Evolutionary conservation across 2,888 invertebrate genomes (phyloP).

Genomic region (Lacanobia oleracea): DNA sequence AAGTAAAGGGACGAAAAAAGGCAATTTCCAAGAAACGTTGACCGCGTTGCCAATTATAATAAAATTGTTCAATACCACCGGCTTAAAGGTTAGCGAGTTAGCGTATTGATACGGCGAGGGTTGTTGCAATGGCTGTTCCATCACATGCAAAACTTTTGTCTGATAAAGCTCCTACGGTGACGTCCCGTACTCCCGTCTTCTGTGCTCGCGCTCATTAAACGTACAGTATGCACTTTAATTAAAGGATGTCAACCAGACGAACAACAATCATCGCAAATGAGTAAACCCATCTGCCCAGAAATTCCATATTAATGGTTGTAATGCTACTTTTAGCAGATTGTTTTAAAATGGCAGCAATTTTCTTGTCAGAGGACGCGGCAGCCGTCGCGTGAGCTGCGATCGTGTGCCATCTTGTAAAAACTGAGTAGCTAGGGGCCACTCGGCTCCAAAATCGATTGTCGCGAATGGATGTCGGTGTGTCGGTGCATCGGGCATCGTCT

Average conservation of each 20-base stretch:
- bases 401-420: constrained; percentile 61
- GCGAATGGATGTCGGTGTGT: constrained; percentile 74
- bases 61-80: constrained; percentile 87
- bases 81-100: constrained; percentile 84
- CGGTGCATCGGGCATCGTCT: constrained; percentile 64
- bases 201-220: constrained; percentile 36
- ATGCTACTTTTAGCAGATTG: constrained; percentile 53
- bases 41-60: constrained; percentile 88
- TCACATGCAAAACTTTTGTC: constrained; percentile 49
- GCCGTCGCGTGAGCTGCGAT: constrained; percentile 53
- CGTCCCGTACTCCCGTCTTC: neutral
- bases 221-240: constrained; percentile 51
- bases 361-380: constrained; percentile 56
- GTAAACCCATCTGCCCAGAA: constrained; percentile 45
- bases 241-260: constrained; percentile 51
- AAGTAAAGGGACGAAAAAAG: constrained; percentile 84
- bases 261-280: constrained; percentile 44
- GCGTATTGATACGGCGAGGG: constrained; percentile 71
- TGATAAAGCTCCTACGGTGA: constrained; percentile 1
- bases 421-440: constrained; percentile 56
- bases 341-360: constrained; percentile 58
- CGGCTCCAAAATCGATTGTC: constrained; percentile 73
- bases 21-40: constrained; percentile 87
- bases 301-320: constrained; percentile 51
- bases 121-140: constrained; percentile 64